phyloP scores from a whole-genome alignment of 1,140 invertebrate species.

The Melanaphis sacchari region DNA sequence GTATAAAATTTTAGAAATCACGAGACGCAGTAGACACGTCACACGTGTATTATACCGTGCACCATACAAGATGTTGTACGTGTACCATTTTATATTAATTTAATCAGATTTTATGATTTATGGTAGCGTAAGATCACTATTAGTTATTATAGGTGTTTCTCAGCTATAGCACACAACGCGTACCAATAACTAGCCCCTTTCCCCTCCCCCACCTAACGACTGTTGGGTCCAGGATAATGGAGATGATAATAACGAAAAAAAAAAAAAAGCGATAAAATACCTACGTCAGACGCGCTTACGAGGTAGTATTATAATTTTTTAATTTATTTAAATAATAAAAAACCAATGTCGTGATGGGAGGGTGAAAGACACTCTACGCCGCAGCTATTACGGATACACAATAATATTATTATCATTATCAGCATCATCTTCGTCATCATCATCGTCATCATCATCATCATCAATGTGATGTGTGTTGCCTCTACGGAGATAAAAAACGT shows the following conservation, averaged over 20 bases:
- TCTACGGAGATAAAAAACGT: background rate
- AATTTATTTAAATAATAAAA: slow-evolving; percentile 6
- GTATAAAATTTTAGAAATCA: background rate
- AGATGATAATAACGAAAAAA: background rate
- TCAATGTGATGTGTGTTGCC: background rate
- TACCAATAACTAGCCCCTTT: background rate
- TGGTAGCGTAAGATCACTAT: background rate
- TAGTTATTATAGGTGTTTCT: background rate
- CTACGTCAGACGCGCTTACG: background rate
- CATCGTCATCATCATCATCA: background rate
- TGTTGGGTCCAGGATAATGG: too few relatives aligned
- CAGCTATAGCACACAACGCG: background rate
- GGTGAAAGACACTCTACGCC: background rate
- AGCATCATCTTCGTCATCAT: background rate
- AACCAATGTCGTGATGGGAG: background rate
- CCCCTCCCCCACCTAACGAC: too few relatives aligned
- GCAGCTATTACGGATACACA: background rate
- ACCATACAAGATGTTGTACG: background rate
- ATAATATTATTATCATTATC: background rate
- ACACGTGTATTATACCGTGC: background rate
- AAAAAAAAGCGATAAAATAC: background rate
- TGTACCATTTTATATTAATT: background rate
- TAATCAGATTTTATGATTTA: background rate
- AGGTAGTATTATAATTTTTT: background rate
- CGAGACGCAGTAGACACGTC: background rate